phyloP scores from a whole-genome alignment of 2,113 vertebrate genomes.

The Carlito syrichta region DNA sequence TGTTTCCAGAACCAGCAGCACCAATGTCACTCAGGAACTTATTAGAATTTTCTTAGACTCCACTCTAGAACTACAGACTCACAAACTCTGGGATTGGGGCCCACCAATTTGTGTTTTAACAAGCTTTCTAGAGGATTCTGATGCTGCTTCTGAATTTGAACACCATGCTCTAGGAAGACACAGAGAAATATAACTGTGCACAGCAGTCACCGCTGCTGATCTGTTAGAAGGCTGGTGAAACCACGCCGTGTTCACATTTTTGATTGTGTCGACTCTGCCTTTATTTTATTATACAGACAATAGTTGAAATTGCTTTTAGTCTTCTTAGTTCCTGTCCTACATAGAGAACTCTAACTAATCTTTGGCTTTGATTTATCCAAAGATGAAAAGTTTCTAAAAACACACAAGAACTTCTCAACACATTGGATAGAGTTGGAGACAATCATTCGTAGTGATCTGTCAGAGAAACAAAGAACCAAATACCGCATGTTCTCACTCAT shows the following conservation, averaged over 20 bases:
- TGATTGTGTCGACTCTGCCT: neutral
- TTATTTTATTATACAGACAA: neutral
- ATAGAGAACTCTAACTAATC: neutral
- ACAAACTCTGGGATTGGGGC: neutral
- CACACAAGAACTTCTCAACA: no score
- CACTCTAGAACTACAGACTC: neutral
- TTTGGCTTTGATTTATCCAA: neutral
- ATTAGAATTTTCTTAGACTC: neutral
- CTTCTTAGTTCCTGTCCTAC: neutral
- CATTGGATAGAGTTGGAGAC: no score
- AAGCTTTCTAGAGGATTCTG: neutral
- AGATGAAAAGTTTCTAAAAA: neutral
- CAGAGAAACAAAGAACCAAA: no score
- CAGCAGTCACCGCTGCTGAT: neutral
- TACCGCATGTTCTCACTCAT: no score
- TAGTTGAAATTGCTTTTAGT: neutral
- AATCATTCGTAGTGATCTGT: no score
- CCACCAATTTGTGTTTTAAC: neutral
- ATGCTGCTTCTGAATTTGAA: slow-evolving; percentile 28
- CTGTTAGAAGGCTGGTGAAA: neutral
- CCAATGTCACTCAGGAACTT: neutral
- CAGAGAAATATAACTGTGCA: neutral
- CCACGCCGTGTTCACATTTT: neutral
- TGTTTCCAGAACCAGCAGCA: neutral
- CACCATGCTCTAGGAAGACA: neutral